Percentiles rank a stretch among this genome's conserved stretches.
Conservation (phyloP, 1,140 invertebrate genomes). For the Streblospio benedicti region DNA sequence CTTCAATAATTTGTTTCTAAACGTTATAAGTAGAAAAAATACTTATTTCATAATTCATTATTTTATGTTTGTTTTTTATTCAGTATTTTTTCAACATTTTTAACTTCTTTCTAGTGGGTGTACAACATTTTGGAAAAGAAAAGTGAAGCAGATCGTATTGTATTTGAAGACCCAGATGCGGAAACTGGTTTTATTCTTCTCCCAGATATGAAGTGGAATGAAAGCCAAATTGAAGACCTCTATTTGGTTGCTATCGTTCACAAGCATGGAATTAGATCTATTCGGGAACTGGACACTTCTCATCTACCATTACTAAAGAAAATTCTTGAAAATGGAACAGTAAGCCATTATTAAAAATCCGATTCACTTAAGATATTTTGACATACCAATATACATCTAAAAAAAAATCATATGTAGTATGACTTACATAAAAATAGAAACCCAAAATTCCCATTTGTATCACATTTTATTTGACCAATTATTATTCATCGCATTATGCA, state of each 20-base stretch:
- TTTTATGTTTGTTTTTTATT: neutral
- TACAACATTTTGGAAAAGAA: conserved; percentile 90
- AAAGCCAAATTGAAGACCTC: conserved; percentile 62
- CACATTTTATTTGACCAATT: neutral
- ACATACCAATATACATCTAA: neutral
- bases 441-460: neutral
- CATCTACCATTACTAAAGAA: conserved; percentile 79
- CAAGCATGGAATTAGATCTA: conserved; percentile 63
- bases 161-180: conserved; percentile 70
- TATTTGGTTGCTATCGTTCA: conserved; percentile 75
- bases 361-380: neutral
- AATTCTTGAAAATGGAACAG: conserved; percentile 62
- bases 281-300: conserved; percentile 67
- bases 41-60: neutral
- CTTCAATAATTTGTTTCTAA: neutral
- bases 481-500: neutral
- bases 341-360: conserved; percentile 43
- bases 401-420: neutral
- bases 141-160: conserved; percentile 74
- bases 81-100: neutral
- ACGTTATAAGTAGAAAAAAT: neutral
- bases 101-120: conserved; percentile 66
- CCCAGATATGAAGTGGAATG: conserved; percentile 92
- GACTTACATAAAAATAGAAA: neutral
- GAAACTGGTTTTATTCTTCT: conserved; percentile 75